Evolutionary conservation across 2,888 invertebrate genomes (phyloP).

Genomic region (Neocrepidodera transversa): DNA sequence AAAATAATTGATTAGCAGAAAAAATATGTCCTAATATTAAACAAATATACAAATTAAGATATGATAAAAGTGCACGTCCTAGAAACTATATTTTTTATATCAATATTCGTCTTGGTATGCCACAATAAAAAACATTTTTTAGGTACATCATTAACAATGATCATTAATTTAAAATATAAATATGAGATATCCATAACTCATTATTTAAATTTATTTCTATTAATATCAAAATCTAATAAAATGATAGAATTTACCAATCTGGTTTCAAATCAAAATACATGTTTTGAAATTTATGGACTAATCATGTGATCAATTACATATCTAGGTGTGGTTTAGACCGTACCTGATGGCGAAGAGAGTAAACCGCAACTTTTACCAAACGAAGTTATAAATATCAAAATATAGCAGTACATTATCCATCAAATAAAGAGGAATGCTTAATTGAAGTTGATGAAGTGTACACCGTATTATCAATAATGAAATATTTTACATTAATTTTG

Average conservation of each 20-base stretch:
- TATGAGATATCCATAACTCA: too few species aligned
- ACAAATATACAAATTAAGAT: too few species aligned
- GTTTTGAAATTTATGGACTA: background rate
- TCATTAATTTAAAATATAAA: too few species aligned
- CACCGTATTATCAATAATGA: background rate
- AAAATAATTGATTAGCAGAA: too few species aligned
- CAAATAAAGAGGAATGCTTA: background rate
- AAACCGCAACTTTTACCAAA: background rate
- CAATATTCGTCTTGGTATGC: too few species aligned
- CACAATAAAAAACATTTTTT: too few species aligned
- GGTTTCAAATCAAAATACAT: background rate
- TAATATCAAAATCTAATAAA: too few species aligned
- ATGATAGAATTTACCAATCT: background rate
- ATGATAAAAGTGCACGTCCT: too few species aligned
- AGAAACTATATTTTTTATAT: too few species aligned
- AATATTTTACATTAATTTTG: background rate
- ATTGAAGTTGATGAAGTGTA: conserved; percentile 1
- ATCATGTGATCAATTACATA: conserved; percentile 3
- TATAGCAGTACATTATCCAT: conserved; percentile 1
- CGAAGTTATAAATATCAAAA: conserved; percentile 1
- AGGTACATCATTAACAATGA: too few species aligned
- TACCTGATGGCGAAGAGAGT: background rate
- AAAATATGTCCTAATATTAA: too few species aligned
- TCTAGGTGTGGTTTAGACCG: background rate
- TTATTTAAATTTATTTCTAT: too few species aligned